phyloP scores from a whole-genome alignment of 1,140 invertebrate genomes.

The Camponotus pennsylvanicus region DNA sequence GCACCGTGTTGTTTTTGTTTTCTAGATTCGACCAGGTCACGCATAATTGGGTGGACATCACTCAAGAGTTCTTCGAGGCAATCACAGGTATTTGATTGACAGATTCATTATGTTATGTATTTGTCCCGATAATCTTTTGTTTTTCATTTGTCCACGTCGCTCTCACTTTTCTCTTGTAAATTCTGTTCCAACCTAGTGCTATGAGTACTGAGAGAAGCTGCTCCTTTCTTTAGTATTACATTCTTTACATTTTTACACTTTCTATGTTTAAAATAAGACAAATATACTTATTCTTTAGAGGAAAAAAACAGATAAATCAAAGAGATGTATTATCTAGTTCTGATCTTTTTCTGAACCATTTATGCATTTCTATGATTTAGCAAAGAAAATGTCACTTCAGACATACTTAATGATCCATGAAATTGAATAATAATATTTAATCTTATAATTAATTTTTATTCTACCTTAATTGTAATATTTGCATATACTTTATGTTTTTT shows the following conservation, averaged over 20 bases:
- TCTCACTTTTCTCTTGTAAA: background rate
- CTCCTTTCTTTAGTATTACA: background rate
- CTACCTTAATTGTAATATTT: background rate
- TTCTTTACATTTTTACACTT: background rate
- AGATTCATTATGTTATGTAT: background rate
- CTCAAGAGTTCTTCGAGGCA: constrained; percentile 91
- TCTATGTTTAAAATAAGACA: background rate
- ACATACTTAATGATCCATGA: background rate
- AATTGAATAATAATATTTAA: background rate
- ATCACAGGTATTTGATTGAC: constrained; percentile 88
- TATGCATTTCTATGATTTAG: too few species aligned
- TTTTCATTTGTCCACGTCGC: too few species aligned
- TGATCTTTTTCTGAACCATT: too few species aligned
- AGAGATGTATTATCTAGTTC: background rate
- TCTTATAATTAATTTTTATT: background rate
- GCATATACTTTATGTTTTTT: background rate
- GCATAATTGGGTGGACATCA: constrained; percentile 93
- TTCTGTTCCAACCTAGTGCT: background rate
- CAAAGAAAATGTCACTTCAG: too few species aligned
- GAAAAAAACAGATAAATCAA: background rate
- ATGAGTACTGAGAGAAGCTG: background rate
- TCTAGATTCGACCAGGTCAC: constrained; percentile 83
- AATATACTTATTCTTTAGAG: background rate
- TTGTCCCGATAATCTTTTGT: background rate
- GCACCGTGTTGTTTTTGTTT: constrained; percentile 61